A percentile compares a stretch with the other conserved stretches of the same genome.
Evolutionary conservation across 2,888 invertebrate genomes (phyloP).

Genomic region (Cacoxenus indagator): DNA sequence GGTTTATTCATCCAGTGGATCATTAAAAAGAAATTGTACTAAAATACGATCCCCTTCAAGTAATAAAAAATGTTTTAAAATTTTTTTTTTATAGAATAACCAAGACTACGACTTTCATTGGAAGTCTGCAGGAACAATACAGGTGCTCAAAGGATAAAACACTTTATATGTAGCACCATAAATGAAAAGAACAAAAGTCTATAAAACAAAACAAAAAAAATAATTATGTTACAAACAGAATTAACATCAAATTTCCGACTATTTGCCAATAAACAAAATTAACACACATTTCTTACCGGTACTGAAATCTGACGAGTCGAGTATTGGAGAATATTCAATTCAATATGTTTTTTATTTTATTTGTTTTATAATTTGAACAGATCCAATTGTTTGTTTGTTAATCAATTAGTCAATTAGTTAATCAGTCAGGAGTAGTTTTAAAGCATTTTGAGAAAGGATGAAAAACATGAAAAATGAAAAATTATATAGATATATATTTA

Average conservation of each 20-base stretch:
- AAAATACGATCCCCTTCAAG: too few relatives aligned
- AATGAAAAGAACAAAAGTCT: neutral
- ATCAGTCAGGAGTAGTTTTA: constrained; percentile 47
- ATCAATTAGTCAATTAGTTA: constrained; percentile 1
- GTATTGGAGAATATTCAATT: constrained; percentile 40
- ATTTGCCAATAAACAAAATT: constrained; percentile 53
- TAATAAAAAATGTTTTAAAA: too few relatives aligned
- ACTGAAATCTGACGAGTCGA: constrained; percentile 58
- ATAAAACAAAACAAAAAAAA: neutral
- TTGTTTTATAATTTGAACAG: constrained; percentile 25
- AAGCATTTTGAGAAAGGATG: constrained; percentile 49
- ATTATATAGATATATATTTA: constrained; percentile 36
- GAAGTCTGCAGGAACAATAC: too few relatives aligned
- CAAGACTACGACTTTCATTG: too few relatives aligned
- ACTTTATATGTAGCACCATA: neutral
- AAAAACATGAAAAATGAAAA: constrained; percentile 55
- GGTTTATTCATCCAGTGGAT: too few relatives aligned
- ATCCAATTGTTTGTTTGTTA: constrained; percentile 29
- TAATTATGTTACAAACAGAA: constrained; percentile 4
- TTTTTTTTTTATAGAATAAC: too few relatives aligned
- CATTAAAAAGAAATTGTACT: too few relatives aligned
- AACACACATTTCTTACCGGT: constrained; percentile 62
- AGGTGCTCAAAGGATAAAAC: too few relatives aligned
- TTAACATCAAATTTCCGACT: constrained; percentile 44
- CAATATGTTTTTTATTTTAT: constrained; percentile 31